phyloP scores from a whole-genome alignment of 2,797 vertebrate species.

The Rhynchotus rufescens region DNA sequence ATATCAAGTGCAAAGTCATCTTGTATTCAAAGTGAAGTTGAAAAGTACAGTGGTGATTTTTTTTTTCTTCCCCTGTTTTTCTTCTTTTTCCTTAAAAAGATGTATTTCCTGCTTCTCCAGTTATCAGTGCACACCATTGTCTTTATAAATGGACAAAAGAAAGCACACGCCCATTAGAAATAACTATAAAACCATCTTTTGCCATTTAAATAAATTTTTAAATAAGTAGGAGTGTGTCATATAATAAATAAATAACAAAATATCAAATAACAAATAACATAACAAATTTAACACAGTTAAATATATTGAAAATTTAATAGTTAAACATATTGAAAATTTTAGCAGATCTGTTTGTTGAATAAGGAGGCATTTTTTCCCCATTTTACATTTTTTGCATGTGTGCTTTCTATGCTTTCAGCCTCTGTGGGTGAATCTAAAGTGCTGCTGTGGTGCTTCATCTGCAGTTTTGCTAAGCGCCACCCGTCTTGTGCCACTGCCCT shows the following conservation, averaged over 20 bases:
- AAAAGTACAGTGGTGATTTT: neutral
- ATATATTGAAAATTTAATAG: neutral
- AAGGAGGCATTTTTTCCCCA: neutral
- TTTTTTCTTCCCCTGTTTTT: neutral
- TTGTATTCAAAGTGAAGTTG: neutral
- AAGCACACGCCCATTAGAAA: neutral
- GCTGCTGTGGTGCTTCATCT: constrained; percentile 66
- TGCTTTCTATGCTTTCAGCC: constrained; percentile 35
- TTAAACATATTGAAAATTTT: neutral
- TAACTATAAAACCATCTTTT: neutral
- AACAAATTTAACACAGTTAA: neutral
- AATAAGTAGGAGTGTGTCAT: neutral
- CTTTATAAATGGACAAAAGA: neutral
- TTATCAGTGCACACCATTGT: neutral
- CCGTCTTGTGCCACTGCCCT: constrained; percentile 42
- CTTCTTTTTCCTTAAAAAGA: neutral
- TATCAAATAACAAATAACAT: no score
- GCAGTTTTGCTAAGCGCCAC: constrained; percentile 56
- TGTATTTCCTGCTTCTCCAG: neutral
- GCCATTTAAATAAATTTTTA: neutral
- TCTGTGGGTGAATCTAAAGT: constrained; percentile 19
- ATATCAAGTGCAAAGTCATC: neutral
- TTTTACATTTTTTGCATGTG: neutral
- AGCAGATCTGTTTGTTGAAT: constrained; percentile 21
- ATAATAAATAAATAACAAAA: no score